phyloP scores from a whole-genome alignment of 2,797 vertebrate genomes.

The Eulemur mongoz region DNA sequence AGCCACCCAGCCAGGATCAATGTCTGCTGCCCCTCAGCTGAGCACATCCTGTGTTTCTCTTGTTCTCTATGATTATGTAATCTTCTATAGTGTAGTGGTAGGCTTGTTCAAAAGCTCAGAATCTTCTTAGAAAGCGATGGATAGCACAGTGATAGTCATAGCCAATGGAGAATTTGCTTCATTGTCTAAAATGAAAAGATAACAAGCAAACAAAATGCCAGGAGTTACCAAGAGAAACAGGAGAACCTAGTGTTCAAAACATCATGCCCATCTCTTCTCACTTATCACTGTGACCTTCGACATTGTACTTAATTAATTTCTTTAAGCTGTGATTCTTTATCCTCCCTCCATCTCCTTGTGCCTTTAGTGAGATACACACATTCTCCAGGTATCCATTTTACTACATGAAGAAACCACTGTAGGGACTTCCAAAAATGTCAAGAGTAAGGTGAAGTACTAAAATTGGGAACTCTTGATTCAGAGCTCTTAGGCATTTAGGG shows the following conservation, averaged over 20 bases:
- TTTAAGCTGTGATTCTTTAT: not conserved
- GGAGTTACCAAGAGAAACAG: not conserved
- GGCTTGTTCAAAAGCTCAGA: not conserved
- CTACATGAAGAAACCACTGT: not conserved
- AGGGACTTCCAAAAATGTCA: not conserved
- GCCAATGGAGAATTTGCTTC: not conserved
- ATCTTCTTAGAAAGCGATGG: not conserved
- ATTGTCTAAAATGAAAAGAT: slow-evolving; percentile 41
- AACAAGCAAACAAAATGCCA: not conserved
- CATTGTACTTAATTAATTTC: not conserved
- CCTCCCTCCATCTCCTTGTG: not conserved
- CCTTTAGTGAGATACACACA: not conserved
- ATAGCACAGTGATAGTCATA: not conserved
- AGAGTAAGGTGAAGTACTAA: not conserved
- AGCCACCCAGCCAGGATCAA: not conserved
- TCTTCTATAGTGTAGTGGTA: not conserved
- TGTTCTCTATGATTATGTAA: not conserved
- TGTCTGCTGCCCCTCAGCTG: not conserved
- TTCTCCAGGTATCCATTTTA: not conserved
- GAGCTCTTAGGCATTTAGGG: not conserved
- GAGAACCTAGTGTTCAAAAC: not conserved
- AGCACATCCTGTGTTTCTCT: not conserved
- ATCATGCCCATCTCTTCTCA: not conserved
- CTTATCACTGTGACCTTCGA: not conserved
- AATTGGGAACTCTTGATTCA: not conserved